Base-by-base conservation (phyloP, 2,113 vertebrate genomes). In the Hydrolagus affinis region DNA sequence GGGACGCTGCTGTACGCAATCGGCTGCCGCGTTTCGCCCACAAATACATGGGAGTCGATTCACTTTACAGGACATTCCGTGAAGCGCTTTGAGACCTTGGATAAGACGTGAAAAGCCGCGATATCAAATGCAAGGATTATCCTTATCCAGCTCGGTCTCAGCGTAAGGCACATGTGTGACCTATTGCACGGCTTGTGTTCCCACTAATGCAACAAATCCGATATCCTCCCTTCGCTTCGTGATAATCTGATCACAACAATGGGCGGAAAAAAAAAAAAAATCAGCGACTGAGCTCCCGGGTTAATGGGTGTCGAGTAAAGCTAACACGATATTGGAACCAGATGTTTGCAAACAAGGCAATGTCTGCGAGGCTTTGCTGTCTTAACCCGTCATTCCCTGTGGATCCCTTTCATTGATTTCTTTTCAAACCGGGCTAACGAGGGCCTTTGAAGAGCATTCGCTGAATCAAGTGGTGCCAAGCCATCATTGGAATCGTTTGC, bases 321-420 rank as follows among this genome's bases (percentile, higher is more conserved):
- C 19, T 83, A 80, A 62, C 9, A 15, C 64, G 10, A 80, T 25
- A 66, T 64, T 80, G 32, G 60, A 68, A 28, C 25, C 78, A 83
- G 78, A 83, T 83, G 78, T 83, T 83, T 66, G 28, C 62, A 66
- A 83, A 66, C 60, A 83, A 83, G 66, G 60, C 60, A 66, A 30
- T 28, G 21, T 83, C 66, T 60, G 30, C n/a, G 15, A 68, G 78
- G 15, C 25, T 66, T 62, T 23, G 19, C 11, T 59, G 21, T 77
- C 8, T 21, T 60, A 66, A 32, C 14, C 60, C 78, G 30, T 66
- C 66, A 28, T 60, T 83, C 60, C 60, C 60, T 28, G 57, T 15
- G 62, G 25, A 66, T 83, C 60, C 64, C n/a, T 83, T 83, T 66
- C 66, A 32, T 83, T 66, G 62, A 66, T 75, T 75, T 75, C 14